Base-by-base conservation (phyloP, 2,888 invertebrate species). In the Phaonia tiefii region DNA sequence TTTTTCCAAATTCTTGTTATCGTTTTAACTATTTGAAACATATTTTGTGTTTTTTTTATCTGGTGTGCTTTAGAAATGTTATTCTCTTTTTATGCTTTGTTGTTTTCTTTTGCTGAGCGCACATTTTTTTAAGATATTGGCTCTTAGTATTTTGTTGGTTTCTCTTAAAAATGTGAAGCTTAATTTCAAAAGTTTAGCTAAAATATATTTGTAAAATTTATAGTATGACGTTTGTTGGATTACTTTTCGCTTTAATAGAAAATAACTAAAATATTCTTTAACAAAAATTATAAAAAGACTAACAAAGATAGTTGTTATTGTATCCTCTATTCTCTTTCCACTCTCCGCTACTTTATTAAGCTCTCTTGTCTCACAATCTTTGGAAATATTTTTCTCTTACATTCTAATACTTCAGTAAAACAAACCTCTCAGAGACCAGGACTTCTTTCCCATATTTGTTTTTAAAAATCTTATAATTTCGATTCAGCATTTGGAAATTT, bases 391-490 rank as follows among this genome's bases (percentile, higher is more conserved):
- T 44, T 51, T 63, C 17, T 4, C 25, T 60, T 51, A 42, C 20
- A 37, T 37, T 37, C 39, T 44, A 11, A 63, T 39, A 58, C 54
- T 42, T 58, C 31, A 26, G 42, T 39, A 7, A 20, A 42, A 13
- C 63, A 39, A 37, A 44, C 37, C 7, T 17, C 26, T 69, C 31
- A 69, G 60, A 72, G 58, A 31, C 66, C 58, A 69, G 56, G 49
- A n/a, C 20, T 46, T 17, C 54, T 54, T 22, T 8, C 13, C n/a
- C 17, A n/a, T 46, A 13, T 84, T 83, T 83, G 84, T 66, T 67
- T 71, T n/a, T n/a, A n/a, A 81, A 67, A 69, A 78, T 83, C 83
- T 88, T 88, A 88, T 86, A 88, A 87, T 84, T 88, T 89, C 78
- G 88, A 89, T 85, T 88, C 88, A 67, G 86, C 84, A 67, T 76